Evolutionary conservation across 2,797 vertebrate genomes (phyloP).

Genomic region (Allobates femoralis): DNA sequence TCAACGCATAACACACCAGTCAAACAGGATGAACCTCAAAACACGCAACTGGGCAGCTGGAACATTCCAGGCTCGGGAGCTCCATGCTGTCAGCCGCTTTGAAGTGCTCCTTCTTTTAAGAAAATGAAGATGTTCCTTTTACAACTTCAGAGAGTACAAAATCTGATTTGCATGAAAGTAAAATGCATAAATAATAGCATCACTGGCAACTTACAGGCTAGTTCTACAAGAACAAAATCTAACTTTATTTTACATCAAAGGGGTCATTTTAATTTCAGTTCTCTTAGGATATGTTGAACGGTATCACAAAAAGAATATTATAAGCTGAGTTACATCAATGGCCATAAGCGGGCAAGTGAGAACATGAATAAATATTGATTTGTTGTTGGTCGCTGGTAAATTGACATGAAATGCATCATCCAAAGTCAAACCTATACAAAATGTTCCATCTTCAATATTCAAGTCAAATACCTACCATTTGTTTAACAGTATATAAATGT

Average conservation of each 20-base stretch:
- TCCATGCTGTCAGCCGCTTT: slow-evolving; percentile 59
- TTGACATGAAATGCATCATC: slow-evolving; percentile 14
- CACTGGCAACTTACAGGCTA: slow-evolving; percentile 56
- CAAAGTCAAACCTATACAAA: background rate
- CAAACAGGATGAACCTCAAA: slow-evolving; percentile 62
- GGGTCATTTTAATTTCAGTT: slow-evolving; percentile 51
- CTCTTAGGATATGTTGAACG: slow-evolving; percentile 38
- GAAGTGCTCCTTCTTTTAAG: slow-evolving; percentile 62
- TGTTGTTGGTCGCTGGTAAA: slow-evolving; percentile 13
- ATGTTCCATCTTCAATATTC: background rate
- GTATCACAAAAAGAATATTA: slow-evolving; percentile 28
- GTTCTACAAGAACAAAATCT: slow-evolving; percentile 57
- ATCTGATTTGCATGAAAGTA: slow-evolving; percentile 62
- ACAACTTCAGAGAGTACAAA: slow-evolving; percentile 59
- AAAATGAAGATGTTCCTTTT: slow-evolving; percentile 63
- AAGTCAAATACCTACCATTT: background rate
- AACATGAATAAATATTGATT: slow-evolving; percentile 42
- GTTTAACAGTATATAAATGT: background rate
- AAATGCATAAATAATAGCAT: slow-evolving; percentile 63
- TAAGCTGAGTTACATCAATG: slow-evolving; percentile 19
- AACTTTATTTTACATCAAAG: slow-evolving; percentile 63
- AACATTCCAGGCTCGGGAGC: slow-evolving; percentile 56
- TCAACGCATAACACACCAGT: slow-evolving; percentile 35
- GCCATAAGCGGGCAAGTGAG: slow-evolving; percentile 17
- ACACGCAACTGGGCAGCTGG: slow-evolving; percentile 52